Evolutionary conservation across 2,797 vertebrate genomes (phyloP).

Genomic region (Myotis pilosus): DNA sequence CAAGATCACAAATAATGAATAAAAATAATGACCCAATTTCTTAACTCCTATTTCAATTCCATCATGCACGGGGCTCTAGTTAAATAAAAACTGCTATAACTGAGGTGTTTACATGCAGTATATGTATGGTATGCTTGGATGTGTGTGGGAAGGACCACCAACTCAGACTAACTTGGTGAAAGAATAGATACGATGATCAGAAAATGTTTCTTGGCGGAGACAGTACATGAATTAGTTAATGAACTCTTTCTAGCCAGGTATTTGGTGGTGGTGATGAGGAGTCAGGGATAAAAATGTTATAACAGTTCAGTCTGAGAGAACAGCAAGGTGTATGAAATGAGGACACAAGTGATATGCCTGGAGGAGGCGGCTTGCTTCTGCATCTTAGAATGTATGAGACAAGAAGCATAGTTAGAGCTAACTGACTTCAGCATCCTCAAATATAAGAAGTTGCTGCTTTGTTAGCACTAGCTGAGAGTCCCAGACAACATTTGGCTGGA

Average conservation of each 20-base stretch:
- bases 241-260: background rate
- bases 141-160: background rate
- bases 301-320: background rate
- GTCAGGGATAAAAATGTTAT: background rate
- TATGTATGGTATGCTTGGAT: background rate
- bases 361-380: background rate
- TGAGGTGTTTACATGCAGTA: background rate
- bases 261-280: background rate
- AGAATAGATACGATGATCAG: background rate
- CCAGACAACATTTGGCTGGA: background rate
- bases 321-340: background rate
- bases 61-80: too few species aligned
- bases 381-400: background rate
- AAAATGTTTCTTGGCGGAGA: constrained; percentile 26
- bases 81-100: background rate
- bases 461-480: background rate
- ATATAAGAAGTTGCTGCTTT: background rate
- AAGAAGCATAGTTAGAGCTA: constrained; percentile 14
- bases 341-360: background rate
- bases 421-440: background rate
- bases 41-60: constrained; percentile 5
- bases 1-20: constrained; percentile 7
- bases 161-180: background rate
- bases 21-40: background rate
- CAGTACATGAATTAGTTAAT: background rate